phyloP scores from a whole-genome alignment of 2,113 vertebrate species.

The Trogon melanurus region DNA sequence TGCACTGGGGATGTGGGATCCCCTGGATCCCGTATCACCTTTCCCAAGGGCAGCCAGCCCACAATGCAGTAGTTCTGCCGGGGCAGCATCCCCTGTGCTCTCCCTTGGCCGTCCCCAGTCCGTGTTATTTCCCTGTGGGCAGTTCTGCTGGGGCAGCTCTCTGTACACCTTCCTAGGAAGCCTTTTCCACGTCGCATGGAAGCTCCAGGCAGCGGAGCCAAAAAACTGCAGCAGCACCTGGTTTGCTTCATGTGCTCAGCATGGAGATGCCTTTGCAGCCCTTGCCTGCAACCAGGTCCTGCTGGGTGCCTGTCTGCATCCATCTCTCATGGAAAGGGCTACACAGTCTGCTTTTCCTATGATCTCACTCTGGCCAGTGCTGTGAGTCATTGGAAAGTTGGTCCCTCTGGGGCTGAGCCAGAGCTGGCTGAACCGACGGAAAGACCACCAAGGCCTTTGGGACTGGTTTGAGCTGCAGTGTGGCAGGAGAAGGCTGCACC shows the following conservation, averaged over 20 bases:
- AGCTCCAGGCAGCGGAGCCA: not conserved
- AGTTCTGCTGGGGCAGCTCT: not conserved
- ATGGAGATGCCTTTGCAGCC: not conserved
- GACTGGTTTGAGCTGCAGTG: not conserved
- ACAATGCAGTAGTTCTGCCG: rapidly evolving
- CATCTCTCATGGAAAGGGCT: not conserved
- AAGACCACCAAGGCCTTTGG: not conserved
- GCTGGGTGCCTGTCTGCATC: not conserved
- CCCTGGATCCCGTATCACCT: too few species aligned
- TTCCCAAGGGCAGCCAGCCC: not conserved
- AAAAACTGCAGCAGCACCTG: not conserved
- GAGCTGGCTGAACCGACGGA: not conserved
- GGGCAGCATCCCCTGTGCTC: rapidly evolving
- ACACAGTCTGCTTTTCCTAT: not conserved
- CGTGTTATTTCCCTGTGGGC: not conserved
- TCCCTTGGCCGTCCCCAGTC: not conserved
- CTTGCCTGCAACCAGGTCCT: not conserved
- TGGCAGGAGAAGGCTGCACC: not conserved
- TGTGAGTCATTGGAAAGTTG: not conserved
- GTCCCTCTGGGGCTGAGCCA: not conserved
- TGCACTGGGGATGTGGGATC: not conserved
- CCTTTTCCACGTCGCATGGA: not conserved
- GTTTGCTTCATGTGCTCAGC: not conserved
- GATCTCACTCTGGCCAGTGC: not conserved
- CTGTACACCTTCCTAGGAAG: rapidly evolving